Evolutionary conservation across 2,113 vertebrate genomes (phyloP).

Genomic region (Aspidoscelis tigris): DNA sequence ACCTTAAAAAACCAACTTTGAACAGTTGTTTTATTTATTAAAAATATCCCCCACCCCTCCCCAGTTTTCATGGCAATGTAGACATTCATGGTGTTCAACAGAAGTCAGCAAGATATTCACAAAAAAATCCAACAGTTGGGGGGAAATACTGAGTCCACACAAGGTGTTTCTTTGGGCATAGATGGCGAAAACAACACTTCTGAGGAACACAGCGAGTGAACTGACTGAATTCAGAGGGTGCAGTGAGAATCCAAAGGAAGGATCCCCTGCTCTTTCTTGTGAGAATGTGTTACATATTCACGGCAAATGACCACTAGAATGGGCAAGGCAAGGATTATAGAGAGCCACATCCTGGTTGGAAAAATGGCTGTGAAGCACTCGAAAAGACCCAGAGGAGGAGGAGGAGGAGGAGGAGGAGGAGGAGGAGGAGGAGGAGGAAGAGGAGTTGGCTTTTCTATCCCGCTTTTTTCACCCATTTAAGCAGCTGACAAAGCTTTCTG

Average conservation of each 20-base stretch:
- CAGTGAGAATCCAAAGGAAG: background rate
- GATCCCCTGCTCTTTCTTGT: background rate
- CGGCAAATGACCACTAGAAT: background rate
- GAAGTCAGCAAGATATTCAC: slow-evolving; percentile 80
- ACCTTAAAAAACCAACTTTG: slow-evolving; percentile 75
- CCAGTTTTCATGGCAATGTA: slow-evolving; percentile 82
- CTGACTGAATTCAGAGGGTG: slow-evolving; percentile 6
- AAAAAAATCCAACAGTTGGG: slow-evolving; percentile 79
- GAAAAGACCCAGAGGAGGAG: no score
- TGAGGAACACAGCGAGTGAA: slow-evolving; percentile 32
- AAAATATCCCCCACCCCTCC: slow-evolving; percentile 77
- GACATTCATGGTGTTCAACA: slow-evolving; percentile 85
- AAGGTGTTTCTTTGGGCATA: slow-evolving; percentile 86
- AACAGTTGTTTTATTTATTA: slow-evolving; percentile 82
- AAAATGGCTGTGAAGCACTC: background rate
- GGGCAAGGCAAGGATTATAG: background rate
- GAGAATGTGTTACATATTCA: background rate
- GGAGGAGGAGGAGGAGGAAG: no score
- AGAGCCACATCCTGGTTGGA: background rate
- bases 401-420: no score
- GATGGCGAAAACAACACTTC: slow-evolving; percentile 64
- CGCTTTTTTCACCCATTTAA: no score
- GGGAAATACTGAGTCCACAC: slow-evolving; percentile 75
- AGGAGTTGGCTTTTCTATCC: no score
- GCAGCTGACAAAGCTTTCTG: no score